These are phyloP conservation scores for Taxidea taxus DNA, from an alignment of 2,113 vertebrate genomes.

Conservation along the genomic window DNA sequence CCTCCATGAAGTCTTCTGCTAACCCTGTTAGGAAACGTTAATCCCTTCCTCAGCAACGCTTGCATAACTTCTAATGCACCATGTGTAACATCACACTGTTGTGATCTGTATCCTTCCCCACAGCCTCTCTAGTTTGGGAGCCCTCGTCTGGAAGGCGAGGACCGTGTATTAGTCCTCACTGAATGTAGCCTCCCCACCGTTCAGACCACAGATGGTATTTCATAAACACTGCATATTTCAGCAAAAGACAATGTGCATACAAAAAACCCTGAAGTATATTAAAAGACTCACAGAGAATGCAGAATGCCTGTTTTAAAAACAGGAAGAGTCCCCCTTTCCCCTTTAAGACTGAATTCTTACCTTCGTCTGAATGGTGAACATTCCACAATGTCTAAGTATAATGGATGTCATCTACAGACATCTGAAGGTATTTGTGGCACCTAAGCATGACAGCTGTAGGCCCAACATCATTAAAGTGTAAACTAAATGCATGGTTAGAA, in stretches of 20 bases:
- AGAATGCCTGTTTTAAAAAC: conserved; percentile 6
- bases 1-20: background rate
- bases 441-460: background rate
- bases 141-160: background rate
- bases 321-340: background rate
- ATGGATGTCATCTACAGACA: background rate
- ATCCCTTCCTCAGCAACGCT: background rate
- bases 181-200: background rate
- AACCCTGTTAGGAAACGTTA: background rate
- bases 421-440: background rate
- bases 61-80: background rate
- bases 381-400: background rate
- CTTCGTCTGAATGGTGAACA: background rate
- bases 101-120: background rate
- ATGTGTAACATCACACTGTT: background rate
- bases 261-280: background rate
- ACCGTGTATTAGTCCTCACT: background rate
- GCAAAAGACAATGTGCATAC: background rate
- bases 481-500: background rate
- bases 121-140: background rate
- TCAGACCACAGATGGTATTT: background rate
- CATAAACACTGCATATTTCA: background rate
- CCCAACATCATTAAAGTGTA: background rate
- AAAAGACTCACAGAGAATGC: background rate
- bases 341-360: background rate